phyloP scores from a whole-genome alignment of 2,888 invertebrate species.

The Philopedon plagiatum region DNA sequence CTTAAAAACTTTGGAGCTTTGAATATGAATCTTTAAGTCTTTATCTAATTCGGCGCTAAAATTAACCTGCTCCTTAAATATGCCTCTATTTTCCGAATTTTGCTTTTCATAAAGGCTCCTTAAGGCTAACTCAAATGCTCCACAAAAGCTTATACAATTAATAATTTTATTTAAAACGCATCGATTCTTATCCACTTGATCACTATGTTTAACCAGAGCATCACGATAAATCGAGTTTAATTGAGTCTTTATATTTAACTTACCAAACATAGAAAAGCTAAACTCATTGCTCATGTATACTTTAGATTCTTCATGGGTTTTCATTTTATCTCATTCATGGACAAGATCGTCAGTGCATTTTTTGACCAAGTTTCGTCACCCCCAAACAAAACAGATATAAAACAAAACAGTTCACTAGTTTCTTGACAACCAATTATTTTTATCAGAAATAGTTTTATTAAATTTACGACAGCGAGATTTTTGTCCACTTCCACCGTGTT shows the following conservation, averaged over 20 bases:
- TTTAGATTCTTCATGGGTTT: neutral
- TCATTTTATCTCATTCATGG: neutral
- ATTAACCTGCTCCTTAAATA: neutral
- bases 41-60: neutral
- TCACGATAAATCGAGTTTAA: neutral
- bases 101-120: neutral
- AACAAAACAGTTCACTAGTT: no score
- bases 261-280: neutral
- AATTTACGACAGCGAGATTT: no score
- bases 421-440: no score
- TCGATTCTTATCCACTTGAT: neutral
- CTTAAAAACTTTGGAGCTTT: neutral
- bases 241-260: neutral
- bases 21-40: neutral
- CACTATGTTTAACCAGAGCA: neutral
- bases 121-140: neutral
- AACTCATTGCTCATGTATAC: neutral
- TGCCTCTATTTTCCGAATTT: neutral
- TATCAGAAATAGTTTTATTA: no score
- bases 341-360: no score
- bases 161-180: neutral
- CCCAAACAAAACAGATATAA: no score
- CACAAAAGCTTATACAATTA: neutral
- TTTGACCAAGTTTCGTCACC: no score
- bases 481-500: no score